A percentile compares a stretch with the other conserved stretches of the same genome.
phyloP scores from a whole-genome alignment of 2,888 invertebrate genomes.

The Mesochorus sp. region DNA sequence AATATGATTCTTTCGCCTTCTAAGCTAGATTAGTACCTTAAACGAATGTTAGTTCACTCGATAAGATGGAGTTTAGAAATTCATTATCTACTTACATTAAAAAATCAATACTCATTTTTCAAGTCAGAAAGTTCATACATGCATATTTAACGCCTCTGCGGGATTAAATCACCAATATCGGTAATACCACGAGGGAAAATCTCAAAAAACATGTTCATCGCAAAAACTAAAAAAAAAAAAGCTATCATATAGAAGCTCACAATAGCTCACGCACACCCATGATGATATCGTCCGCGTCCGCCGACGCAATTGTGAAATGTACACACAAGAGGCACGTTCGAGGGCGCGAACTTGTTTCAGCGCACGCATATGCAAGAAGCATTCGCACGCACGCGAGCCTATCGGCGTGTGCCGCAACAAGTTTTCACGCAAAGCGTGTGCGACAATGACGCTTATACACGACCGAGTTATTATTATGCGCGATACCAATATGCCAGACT shows the following conservation, averaged over 20 bases:
- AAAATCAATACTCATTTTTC: too few relatives aligned
- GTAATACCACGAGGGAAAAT: neutral
- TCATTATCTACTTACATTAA: too few relatives aligned
- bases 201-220: constrained; percentile 47
- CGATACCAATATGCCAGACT: constrained; percentile 34
- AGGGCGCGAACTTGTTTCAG: constrained; percentile 33
- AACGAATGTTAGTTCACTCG: too few relatives aligned
- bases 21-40: too few relatives aligned
- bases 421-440: constrained; percentile 64
- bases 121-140: too few relatives aligned
- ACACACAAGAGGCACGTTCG: constrained; percentile 54
- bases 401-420: constrained; percentile 67
- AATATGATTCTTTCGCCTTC: too few relatives aligned
- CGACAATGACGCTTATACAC: constrained; percentile 42
- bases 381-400: constrained; percentile 46
- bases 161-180: too few relatives aligned
- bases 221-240: constrained; percentile 71
- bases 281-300: constrained; percentile 51
- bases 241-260: constrained; percentile 71
- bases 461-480: constrained; percentile 29
- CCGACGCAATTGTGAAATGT: constrained; percentile 67
- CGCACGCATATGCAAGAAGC: constrained; percentile 56
- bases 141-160: too few relatives aligned
- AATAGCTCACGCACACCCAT: constrained; percentile 65
- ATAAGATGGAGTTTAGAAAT: too few relatives aligned